Evolutionary conservation across 1,140 invertebrate genomes (phyloP).

Genomic region (Trichonephila inaurata): DNA sequence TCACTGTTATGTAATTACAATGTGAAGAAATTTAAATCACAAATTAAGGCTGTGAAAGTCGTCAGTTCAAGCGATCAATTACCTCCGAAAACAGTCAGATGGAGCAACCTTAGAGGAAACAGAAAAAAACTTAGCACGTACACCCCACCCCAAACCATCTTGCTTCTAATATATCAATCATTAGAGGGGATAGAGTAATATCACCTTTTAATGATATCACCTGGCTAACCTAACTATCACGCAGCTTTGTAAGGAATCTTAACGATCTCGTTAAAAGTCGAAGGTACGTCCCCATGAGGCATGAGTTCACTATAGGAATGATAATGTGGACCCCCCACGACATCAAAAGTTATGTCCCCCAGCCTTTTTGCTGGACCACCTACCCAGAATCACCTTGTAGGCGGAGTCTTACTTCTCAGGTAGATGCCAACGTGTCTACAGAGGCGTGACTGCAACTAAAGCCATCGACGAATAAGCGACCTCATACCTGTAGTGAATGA

Average conservation of each 20-base stretch:
- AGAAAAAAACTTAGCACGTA: neutral
- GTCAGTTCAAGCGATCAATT: conserved; percentile 28
- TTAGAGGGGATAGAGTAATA: neutral
- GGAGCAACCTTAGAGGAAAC: conserved; percentile 13
- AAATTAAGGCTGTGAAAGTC: conserved; percentile 36
- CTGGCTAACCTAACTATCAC: conserved; percentile 19
- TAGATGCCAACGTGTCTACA: conserved; percentile 74
- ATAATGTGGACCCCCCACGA: conserved; percentile 37
- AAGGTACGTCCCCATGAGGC: neutral
- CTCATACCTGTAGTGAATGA: conserved; percentile 26
- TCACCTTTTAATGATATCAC: conserved; percentile 41
- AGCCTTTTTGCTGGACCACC: conserved; percentile 52
- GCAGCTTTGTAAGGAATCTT: conserved; percentile 53
- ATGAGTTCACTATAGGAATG: conserved; percentile 23
- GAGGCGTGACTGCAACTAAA: conserved; percentile 60
- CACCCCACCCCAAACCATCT: conserved; percentile 37
- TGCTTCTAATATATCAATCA: conserved; percentile 30
- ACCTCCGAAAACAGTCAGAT: conserved; percentile 2
- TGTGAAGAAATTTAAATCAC: conserved; percentile 20
- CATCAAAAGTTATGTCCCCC: conserved; percentile 5
- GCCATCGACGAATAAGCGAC: conserved; percentile 60
- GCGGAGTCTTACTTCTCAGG: conserved; percentile 54
- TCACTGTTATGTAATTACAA: too few species aligned
- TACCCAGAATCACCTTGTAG: conserved; percentile 38
- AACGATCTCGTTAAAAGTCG: conserved; percentile 40